Evolutionary conservation across 2,888 invertebrate genomes (phyloP).

Genomic region (Gerris lacustris): DNA sequence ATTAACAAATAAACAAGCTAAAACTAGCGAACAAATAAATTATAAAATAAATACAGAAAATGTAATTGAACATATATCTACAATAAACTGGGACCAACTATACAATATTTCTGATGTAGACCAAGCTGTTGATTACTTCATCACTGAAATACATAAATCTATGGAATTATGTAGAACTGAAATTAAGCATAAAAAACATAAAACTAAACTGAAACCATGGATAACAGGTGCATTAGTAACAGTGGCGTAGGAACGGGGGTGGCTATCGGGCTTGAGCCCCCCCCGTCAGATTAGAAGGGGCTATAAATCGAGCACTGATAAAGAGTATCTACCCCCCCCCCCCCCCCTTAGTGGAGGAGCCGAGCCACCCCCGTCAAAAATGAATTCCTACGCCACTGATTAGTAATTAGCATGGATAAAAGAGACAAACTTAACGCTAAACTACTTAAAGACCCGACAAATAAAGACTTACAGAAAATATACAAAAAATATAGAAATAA

Average conservation of each 20-base stretch:
- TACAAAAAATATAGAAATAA: conserved; percentile 8
- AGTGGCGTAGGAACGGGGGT: no score
- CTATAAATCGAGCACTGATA: no score
- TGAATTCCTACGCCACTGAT: no score
- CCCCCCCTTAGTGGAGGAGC: no score
- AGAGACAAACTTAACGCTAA: background rate
- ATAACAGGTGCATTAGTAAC: background rate
- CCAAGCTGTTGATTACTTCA: conserved; percentile 5
- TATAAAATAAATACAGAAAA: conserved; percentile 5
- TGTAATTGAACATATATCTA: background rate
- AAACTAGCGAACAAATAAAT: background rate
- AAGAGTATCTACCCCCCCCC: no score
- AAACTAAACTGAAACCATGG: conserved; percentile 10
- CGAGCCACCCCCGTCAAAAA: no score
- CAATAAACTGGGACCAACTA: conserved; percentile 5
- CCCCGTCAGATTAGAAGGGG: no score
- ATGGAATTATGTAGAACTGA: background rate
- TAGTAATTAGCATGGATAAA: conserved; percentile 6
- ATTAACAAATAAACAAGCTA: background rate
- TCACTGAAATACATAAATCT: background rate
- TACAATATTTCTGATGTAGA: background rate
- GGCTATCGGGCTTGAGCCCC: no score
- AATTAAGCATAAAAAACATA: background rate
- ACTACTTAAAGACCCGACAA: conserved; percentile 7
- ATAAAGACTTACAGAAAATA: background rate